These are phyloP conservation scores for Xestia ashworthii DNA, from an alignment of 2,888 invertebrate species.

Conservation along the genomic window DNA sequence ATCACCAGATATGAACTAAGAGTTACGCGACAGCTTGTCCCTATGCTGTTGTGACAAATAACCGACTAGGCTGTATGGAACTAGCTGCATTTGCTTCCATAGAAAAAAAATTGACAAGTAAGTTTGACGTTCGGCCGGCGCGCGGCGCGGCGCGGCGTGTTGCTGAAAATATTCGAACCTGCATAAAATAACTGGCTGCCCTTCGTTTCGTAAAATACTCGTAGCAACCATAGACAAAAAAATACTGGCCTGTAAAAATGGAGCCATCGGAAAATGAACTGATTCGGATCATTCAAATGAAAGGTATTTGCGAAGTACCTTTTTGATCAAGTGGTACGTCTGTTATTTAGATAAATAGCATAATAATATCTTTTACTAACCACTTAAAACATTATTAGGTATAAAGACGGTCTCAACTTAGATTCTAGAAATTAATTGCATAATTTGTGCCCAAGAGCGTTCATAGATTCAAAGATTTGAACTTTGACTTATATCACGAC, in stretches of 20 bases:
- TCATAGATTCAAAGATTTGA: constrained; percentile 20
- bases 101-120: background rate
- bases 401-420: constrained; percentile 26
- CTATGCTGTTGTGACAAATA: constrained; percentile 53
- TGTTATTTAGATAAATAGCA: background rate
- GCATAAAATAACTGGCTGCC: background rate
- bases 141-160: background rate
- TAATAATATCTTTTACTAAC: background rate
- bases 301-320: background rate
- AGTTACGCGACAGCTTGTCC: constrained; percentile 75
- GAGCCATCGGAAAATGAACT: background rate
- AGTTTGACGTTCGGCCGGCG: background rate
- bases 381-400: constrained; percentile 16
- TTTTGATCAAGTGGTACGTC: background rate
- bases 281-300: background rate
- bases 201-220: background rate
- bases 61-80: constrained; percentile 27
- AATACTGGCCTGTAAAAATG: background rate
- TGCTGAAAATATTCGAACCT: background rate
- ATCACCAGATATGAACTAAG: constrained; percentile 85
- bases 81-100: background rate
- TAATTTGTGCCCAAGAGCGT: constrained; percentile 38
- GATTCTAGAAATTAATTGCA: constrained; percentile 36
- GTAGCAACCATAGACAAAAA: background rate
- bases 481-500: constrained; percentile 36